phyloP scores from a whole-genome alignment of 2,888 invertebrate genomes.

The Trichopoda pennipes region DNA sequence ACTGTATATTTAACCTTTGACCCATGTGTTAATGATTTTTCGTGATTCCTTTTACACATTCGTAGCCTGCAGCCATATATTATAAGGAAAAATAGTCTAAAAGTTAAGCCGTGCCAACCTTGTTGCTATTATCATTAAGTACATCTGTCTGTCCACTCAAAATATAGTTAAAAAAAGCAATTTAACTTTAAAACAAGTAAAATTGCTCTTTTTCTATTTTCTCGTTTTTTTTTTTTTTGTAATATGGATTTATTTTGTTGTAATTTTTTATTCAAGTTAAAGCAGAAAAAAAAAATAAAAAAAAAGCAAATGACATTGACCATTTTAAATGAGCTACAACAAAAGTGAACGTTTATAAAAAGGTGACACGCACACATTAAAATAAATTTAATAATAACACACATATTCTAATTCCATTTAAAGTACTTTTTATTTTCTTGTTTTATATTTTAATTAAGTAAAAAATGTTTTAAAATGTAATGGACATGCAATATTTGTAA shows the following conservation, averaged over 20 bases:
- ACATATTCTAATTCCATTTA: not conserved
- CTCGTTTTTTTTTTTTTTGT: not conserved
- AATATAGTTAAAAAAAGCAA: not conserved
- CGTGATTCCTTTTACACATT: constrained; percentile 6
- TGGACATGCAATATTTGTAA: constrained; percentile 41
- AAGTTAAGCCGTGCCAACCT: constrained; percentile 13
- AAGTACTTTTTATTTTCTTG: constrained; percentile 5
- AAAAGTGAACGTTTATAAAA: not conserved
- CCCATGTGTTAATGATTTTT: constrained; percentile 29
- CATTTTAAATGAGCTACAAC: not conserved
- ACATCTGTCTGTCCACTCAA: not conserved
- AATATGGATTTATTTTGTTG: not conserved
- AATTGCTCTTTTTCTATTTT: constrained; percentile 14
- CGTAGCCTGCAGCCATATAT: constrained; percentile 2
- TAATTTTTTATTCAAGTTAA: not conserved
- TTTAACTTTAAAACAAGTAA: not conserved
- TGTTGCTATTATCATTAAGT: constrained; percentile 5
- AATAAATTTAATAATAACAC: not conserved
- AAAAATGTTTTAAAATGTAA: constrained; percentile 11
- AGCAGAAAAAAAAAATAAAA: not conserved
- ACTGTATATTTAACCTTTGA: constrained; percentile 56
- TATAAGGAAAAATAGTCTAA: not conserved
- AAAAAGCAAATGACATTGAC: constrained; percentile 28
- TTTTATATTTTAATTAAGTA: constrained; percentile 9
- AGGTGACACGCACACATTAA: constrained; percentile 34